phyloP scores from a whole-genome alignment of 2,113 vertebrate species.

The Pedionomus torquatus region DNA sequence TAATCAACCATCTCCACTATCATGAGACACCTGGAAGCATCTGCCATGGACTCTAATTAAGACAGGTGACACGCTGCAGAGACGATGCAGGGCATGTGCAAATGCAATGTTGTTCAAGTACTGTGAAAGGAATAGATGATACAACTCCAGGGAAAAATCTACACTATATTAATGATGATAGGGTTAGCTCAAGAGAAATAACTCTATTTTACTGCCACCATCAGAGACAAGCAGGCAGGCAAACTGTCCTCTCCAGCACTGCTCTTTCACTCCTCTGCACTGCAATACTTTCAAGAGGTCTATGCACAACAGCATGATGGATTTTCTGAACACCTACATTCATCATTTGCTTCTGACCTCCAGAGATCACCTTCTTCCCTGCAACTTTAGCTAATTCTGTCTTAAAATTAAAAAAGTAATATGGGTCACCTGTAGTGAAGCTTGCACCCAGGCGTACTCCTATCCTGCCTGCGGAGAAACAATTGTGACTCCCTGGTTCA shows the following conservation, averaged over 20 bases:
- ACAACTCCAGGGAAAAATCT: not conserved
- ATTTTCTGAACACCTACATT: not conserved
- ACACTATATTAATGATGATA: not conserved
- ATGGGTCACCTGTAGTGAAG: not conserved
- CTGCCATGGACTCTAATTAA: not conserved
- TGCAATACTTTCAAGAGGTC: not conserved
- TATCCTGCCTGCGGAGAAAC: not conserved
- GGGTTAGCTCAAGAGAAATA: not conserved
- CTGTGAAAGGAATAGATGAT: not conserved
- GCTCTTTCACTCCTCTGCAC: not conserved
- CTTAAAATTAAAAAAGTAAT: not conserved
- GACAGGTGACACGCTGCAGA: not conserved
- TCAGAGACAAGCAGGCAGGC: not conserved
- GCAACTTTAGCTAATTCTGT: not conserved
- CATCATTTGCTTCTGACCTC: not conserved
- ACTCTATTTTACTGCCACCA: not conserved
- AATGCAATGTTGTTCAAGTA: not conserved
- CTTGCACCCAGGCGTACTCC: not conserved
- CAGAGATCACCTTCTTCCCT: not conserved
- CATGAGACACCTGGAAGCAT: not conserved
- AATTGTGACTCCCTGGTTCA: accelerated
- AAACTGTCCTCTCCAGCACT: not conserved
- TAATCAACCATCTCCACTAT: not conserved
- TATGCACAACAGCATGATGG: not conserved
- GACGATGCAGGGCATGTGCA: not conserved